These are phyloP conservation scores for Axinella damicornis DNA, from an alignment of 37 sponge, comb jelly and placozoan species.

Conservation along the genomic window DNA sequence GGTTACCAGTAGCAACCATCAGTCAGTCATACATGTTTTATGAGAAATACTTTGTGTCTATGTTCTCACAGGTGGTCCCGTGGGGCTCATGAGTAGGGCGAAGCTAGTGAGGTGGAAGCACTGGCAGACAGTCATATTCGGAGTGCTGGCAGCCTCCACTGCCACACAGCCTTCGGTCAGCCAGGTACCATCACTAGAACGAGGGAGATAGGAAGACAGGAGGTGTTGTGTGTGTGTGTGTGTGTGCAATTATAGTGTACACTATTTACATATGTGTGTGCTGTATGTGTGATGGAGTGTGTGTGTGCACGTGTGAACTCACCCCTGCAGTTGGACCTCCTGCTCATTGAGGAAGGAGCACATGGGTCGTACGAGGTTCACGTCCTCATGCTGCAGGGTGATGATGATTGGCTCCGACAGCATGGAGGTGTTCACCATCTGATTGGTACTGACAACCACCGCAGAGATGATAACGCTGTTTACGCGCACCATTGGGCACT, in stretches of 20 bases:
- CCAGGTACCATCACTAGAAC: conserved; percentile 1
- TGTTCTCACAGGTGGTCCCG: conserved; percentile 44
- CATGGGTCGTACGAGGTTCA: neutral
- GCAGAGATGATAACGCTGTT: conserved; percentile 68
- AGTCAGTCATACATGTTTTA: neutral
- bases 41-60: too few species aligned
- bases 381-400: conserved; percentile 49
- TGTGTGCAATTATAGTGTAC: neutral
- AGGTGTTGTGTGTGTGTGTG: too few species aligned
- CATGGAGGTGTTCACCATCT: conserved; percentile 18
- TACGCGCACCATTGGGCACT: conserved; percentile 6
- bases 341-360: conserved; percentile 45
- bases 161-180: conserved; percentile 23
- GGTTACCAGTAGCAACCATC: too few species aligned
- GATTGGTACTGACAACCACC: conserved; percentile 15
- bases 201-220: too few species aligned
- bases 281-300: too few species aligned
- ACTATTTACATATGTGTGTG: neutral
- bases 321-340: neutral
- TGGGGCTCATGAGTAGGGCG: conserved; percentile 79
- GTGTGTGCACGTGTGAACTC: too few species aligned
- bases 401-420: conserved; percentile 54
- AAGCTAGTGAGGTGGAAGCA: conserved; percentile 84
- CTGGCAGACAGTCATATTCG: conserved; percentile 59
- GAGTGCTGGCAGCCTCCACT: neutral